A percentile compares a stretch with the other conserved stretches of the same genome.
Conservation (phyloP, 2,113 vertebrate species). For the Manacus vitellinus region DNA sequence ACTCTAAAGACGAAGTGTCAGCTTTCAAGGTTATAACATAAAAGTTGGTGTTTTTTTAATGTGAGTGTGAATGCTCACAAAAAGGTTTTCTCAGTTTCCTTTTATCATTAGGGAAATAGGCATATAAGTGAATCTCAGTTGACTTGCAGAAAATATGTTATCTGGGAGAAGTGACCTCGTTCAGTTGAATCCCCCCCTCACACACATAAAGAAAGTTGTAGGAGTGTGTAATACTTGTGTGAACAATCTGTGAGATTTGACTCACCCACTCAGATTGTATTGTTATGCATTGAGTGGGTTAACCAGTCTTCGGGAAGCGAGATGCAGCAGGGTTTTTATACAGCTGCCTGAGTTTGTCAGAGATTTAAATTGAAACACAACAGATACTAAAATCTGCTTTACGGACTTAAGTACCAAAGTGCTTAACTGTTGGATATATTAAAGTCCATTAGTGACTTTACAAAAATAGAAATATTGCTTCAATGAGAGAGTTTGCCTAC, state of each 20-base stretch:
- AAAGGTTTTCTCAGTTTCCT: background rate
- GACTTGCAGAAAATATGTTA: background rate
- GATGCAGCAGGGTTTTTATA: background rate
- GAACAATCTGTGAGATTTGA: constrained; percentile 17
- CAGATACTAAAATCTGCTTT: background rate
- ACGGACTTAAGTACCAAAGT: background rate
- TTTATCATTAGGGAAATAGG: background rate
- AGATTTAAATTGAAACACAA: background rate
- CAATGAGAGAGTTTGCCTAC: background rate
- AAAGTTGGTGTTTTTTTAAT: background rate
- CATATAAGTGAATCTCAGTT: background rate
- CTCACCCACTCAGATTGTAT: constrained; percentile 9
- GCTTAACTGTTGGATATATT: background rate
- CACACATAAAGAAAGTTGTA: background rate
- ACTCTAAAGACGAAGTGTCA: background rate
- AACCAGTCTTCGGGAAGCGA: background rate
- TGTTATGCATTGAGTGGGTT: background rate
- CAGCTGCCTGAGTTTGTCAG: background rate
- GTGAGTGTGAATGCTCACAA: background rate
- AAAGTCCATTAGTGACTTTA: background rate
- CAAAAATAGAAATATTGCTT: background rate
- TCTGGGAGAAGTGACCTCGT: background rate
- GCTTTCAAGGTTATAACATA: background rate
- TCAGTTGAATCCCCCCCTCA: background rate
- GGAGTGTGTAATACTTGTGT: constrained; percentile 21